A percentile compares a stretch with the other conserved stretches of the same genome.
These are phyloP conservation scores for Aproaerema taeniolella DNA, from an alignment of 2,888 invertebrate genomes.

Conservation along the genomic window DNA sequence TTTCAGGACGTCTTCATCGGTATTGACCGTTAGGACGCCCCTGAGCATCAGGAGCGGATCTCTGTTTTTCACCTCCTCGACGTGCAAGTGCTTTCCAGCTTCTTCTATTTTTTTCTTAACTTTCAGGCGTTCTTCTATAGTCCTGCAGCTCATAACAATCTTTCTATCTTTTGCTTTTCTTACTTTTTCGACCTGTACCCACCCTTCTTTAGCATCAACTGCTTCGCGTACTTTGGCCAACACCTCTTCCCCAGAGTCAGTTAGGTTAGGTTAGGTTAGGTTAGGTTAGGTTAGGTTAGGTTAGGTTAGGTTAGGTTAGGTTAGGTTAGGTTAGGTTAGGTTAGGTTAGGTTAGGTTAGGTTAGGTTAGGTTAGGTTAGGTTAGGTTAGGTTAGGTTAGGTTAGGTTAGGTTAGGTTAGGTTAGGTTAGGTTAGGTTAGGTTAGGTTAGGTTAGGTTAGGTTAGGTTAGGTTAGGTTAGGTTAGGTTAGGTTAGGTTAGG, in stretches of 20 bases:
- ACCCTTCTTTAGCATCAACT: constrained; percentile 3
- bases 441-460: constrained; percentile 18
- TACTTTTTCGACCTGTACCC: not conserved
- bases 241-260: constrained; percentile 6
- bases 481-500: constrained; percentile 18
- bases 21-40: constrained; percentile 1
- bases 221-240: constrained; percentile 1
- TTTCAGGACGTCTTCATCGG: constrained; percentile 8
- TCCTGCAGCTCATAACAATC: not conserved
- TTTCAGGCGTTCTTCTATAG: not conserved
- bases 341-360: constrained; percentile 15
- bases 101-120: constrained; percentile 9
- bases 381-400: constrained; percentile 18
- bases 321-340: constrained; percentile 15
- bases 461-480: constrained; percentile 18
- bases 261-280: constrained; percentile 15
- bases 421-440: constrained; percentile 17
- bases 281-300: constrained; percentile 15
- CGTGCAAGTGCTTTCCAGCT: not conserved
- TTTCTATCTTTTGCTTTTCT: constrained; percentile 6
- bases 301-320: constrained; percentile 17
- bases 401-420: constrained; percentile 19
- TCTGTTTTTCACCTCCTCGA: constrained; percentile 13
- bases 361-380: constrained; percentile 17
- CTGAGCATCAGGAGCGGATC: constrained; percentile 13